Evolutionary conservation across 23 tunicate species (phyloP), one percentile per base, ranked within the genome.

Genomic region (Ciona savignyi): DNA sequence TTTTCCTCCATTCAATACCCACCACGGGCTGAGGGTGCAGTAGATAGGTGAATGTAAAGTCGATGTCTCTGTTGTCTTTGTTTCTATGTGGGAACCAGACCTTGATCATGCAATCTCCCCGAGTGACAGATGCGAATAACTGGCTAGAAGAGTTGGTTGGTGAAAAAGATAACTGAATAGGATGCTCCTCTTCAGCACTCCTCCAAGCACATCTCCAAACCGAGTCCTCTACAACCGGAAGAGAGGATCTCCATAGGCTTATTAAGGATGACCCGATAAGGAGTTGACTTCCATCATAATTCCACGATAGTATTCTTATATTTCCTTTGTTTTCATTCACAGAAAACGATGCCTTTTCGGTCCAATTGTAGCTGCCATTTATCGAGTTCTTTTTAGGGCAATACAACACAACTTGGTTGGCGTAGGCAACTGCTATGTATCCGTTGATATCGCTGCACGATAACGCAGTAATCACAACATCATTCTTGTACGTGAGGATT

Each of bases 1-100:
- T 83, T 80, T 85, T 91, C 35, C 91, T 71, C 97, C 97, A 91
- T 76, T 80, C 83, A 79, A 91, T 84, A 0, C 97, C 87, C 60
- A 70, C 70, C 9, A 85, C 97, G 4, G 83, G 87, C 62, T 84
- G 84, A 27, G 97, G 97, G 64, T 91, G 97, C 64, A 77, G 32
- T 20, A 91, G 74, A 34, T 77, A 84, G 19, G 86, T 76, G 71
- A 81, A 91, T 25, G 97, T 78, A 34, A 91, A 85, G 70, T 83
- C 89, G 3, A 83, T 23, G n/a, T 70, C 35, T 23, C 28, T 32
- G 69, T 29, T 63, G 27, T 31, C 69, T 34, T n/a, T 66, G 26
- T 25, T 31, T 49, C 73, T 25, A 2, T 77, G 23, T 25, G 29
- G 2, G 32, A 83, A 83, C 97, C 97, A 91, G 23, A 91, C 91